Evolutionary conservation across 1,140 invertebrate genomes (phyloP), one percentile per base, ranked within the genome.

Genomic region (Procambarus virginalis): DNA sequence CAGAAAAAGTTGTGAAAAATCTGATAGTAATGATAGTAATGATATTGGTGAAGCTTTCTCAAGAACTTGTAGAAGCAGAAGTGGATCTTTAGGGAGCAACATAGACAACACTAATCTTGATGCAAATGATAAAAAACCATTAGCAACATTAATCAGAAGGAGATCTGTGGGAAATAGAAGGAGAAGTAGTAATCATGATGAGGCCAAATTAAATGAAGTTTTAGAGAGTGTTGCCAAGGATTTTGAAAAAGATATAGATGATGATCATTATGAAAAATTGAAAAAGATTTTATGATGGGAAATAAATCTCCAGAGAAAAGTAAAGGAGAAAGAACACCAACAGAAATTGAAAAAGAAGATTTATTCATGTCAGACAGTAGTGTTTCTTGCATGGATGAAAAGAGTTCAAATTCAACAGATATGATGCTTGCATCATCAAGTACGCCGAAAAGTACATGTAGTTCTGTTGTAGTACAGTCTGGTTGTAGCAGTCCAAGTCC

Each of bases 161-260:
- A 89, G 86, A 48, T 80, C 89, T 77, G 84, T 92, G 34, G 77
- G 82, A 45, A 70, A 80, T 45, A 84, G 91, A 6, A 91, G 87
- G 70, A 64, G 86, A 70, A 92, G 87, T 64, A 92, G 86, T 60
- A 92, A 90, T 75, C 89, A 90, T 48, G 90, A 92, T 83, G 91
- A 92, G 89, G 90, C 89, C 46, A 92, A 91, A 81, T 75, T 92
- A 49, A 91, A 92, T 77, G 91, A 90, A 73, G 89, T 92, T n/a
- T 34, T 92, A 49, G 91, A 91, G 60, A 89, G 86, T 90, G 91
- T 92, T 17, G 91, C 91, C 60, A 92, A 89, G 22, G 91, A 91
- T 64, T 92, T 92, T 86, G 89, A 91, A 51, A 88, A 82, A n/a
- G 90, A 92, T 64, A 91, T 92, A 73, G 91, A 92, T 81, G 91